Conservation (phyloP, 2,797 vertebrate species). For the Channa striata region DNA sequence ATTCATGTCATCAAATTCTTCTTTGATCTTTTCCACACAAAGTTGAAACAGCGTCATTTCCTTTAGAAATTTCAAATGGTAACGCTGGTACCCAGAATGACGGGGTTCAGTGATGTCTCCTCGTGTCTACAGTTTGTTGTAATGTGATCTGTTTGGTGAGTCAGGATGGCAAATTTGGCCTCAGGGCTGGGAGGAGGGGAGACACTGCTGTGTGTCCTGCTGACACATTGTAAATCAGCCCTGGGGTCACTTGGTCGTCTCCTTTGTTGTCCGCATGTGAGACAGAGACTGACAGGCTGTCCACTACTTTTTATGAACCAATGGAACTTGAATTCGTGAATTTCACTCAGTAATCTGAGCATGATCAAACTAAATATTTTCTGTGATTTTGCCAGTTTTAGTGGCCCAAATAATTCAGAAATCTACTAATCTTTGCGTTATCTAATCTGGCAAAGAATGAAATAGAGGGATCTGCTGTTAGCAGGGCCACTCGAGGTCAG, state of each 20-base stretch:
- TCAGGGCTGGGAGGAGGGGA: constrained; percentile 35
- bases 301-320: not conserved
- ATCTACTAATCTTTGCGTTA: no score
- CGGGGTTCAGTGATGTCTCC: constrained; percentile 2
- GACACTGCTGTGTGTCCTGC: constrained; percentile 46
- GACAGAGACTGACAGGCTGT: constrained; percentile 18
- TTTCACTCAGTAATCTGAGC: not conserved
- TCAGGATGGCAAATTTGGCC: constrained; percentile 51
- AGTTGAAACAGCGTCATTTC: not conserved
- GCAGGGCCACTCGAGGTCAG: not conserved
- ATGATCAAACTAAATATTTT: not conserved
- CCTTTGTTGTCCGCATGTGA: constrained; percentile 50
- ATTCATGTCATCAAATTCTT: not conserved
- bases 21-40: not conserved
- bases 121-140: constrained; percentile 43
- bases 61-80: not conserved
- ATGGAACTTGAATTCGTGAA: not conserved
- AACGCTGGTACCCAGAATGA: constrained; percentile 10
- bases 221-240: constrained; percentile 72
- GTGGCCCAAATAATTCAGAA: no score
- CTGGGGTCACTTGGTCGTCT: constrained; percentile 66
- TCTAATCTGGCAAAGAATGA: no score
- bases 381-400: not conserved
- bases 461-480: not conserved
- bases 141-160: constrained; percentile 64